Percentiles rank a stretch among this genome's conserved stretches.
These are phyloP conservation scores for Corythoichthys intestinalis DNA, from an alignment of 2,113 vertebrate species.

Conservation along the genomic window DNA sequence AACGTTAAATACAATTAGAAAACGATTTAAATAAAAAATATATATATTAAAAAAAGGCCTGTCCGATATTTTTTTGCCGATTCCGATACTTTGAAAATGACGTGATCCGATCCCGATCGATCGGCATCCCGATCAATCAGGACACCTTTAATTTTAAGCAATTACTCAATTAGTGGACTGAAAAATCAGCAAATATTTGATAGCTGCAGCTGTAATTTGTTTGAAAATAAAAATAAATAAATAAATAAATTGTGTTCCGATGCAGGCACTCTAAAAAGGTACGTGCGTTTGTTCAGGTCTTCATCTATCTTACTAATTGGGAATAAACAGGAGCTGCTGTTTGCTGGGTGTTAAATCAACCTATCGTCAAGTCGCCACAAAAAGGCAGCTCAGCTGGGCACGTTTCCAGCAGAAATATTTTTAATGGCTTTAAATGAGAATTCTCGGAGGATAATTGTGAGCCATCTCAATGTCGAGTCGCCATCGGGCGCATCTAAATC, in stretches of 20 bases:
- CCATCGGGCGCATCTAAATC: conserved; percentile 13
- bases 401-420: conserved; percentile 44
- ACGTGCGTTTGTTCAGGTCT: conserved; percentile 35
- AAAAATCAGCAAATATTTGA: background rate
- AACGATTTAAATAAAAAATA: no score
- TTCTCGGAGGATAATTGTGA: conserved; percentile 33
- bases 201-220: background rate
- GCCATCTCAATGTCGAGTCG: conserved; percentile 42
- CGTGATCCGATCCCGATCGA: no score
- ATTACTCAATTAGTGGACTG: no score
- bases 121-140: no score
- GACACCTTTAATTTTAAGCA: no score
- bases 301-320: conserved; percentile 68
- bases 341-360: conserved; percentile 64
- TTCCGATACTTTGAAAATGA: no score
- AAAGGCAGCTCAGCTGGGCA: conserved; percentile 19
- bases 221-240: background rate
- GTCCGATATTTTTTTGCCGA: no score
- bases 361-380: conserved; percentile 48
- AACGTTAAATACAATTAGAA: no score
- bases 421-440: conserved; percentile 53
- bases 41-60: no score
- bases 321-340: conserved; percentile 62
- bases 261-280: background rate
- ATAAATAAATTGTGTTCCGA: background rate